These are phyloP conservation scores for Falcunculus frontatus DNA, from an alignment of 2,113 vertebrate genomes.

Conservation along the genomic window DNA sequence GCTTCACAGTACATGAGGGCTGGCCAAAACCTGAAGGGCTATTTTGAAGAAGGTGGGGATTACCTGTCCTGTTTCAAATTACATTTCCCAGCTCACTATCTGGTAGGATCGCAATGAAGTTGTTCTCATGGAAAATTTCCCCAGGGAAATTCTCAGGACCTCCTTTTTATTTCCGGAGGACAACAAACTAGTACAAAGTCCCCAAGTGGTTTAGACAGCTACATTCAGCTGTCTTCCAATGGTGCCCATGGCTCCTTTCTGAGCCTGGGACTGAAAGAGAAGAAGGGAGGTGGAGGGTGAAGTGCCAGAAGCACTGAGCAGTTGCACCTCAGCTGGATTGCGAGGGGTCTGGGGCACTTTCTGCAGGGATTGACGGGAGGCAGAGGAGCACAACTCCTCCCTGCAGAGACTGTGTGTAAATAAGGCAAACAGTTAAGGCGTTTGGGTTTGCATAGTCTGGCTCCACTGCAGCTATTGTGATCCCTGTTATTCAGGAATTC, in stretches of 20 bases:
- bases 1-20: neutral
- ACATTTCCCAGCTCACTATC: neutral
- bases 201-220: neutral
- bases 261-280: neutral
- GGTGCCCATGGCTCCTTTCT: accelerated
- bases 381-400: neutral
- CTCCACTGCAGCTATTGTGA: conserved; percentile 26
- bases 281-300: neutral
- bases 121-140: neutral
- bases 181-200: neutral
- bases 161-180: neutral
- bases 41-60: neutral
- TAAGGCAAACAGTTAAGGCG: neutral
- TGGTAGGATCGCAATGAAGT: neutral
- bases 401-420: neutral
- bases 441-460: neutral
- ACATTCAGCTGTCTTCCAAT: neutral
- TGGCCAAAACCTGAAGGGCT: neutral
- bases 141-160: neutral
- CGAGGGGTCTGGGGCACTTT: neutral
- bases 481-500: conserved; percentile 27
- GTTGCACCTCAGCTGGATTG: neutral
- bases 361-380: neutral
- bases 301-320: neutral
- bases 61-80: neutral